These are phyloP conservation scores for Invenusta paracnida DNA, from an alignment of 2,888 invertebrate genomes.

Conservation along the genomic window DNA sequence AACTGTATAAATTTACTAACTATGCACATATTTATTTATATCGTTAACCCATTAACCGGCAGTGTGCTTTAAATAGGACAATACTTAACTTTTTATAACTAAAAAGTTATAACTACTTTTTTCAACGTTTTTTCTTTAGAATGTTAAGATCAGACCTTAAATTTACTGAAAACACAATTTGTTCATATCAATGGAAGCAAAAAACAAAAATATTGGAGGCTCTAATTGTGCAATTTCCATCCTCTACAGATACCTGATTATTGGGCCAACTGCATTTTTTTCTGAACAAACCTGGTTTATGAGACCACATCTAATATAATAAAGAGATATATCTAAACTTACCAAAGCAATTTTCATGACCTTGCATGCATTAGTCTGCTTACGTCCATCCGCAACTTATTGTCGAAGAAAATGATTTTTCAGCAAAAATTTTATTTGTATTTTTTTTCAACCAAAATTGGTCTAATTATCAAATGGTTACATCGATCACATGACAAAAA, in stretches of 20 bases:
- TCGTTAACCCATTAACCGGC: slow-evolving; percentile 15
- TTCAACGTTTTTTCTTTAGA: background rate
- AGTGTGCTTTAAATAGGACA: slow-evolving; percentile 18
- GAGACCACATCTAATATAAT: slow-evolving; percentile 20
- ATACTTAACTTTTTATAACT: slow-evolving; percentile 7
- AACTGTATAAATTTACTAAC: too few species aligned
- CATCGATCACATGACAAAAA: slow-evolving; percentile 18
- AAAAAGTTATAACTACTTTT: background rate
- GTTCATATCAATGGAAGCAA: slow-evolving; percentile 13
- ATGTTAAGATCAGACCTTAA: slow-evolving; percentile 21
- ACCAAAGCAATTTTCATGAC: slow-evolving; percentile 14
- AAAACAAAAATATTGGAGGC: slow-evolving; percentile 3
- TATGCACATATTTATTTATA: too few species aligned
- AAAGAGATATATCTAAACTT: slow-evolving; percentile 21
- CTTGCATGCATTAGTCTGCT: slow-evolving; percentile 20
- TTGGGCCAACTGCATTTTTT: slow-evolving; percentile 17
- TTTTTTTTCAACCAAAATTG: background rate
- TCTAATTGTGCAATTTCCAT: slow-evolving; percentile 20
- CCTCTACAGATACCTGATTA: slow-evolving; percentile 9
- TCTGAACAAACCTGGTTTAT: slow-evolving; percentile 28
- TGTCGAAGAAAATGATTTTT: background rate
- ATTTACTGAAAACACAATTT: slow-evolving; percentile 16
- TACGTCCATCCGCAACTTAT: slow-evolving; percentile 2
- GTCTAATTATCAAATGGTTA: slow-evolving; percentile 20
- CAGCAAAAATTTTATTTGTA: slow-evolving; percentile 14